Percentiles rank a stretch among this genome's conserved stretches.
phyloP scores from a whole-genome alignment of 1,140 invertebrate species.

The Olivierus martensii region DNA sequence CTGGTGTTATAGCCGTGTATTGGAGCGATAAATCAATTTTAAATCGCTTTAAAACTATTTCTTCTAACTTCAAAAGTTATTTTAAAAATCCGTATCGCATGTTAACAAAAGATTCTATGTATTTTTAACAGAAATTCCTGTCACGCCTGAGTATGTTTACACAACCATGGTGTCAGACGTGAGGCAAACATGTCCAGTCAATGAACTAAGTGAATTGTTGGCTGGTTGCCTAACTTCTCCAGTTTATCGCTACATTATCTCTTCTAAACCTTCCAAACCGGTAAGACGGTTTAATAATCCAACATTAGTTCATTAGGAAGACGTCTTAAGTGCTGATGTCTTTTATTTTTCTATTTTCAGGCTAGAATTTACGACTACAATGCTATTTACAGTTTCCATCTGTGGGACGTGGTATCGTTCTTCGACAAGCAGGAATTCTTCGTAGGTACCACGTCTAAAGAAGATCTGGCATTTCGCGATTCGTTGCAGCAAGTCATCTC shows the following conservation, averaged over 20 bases:
- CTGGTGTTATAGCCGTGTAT: too few relatives aligned
- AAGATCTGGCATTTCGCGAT: constrained; percentile 11
- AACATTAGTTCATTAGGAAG: too few relatives aligned
- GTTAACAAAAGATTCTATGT: too few relatives aligned
- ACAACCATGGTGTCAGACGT: constrained; percentile 19
- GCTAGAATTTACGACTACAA: constrained; percentile 14
- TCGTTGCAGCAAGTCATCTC: constrained; percentile 8
- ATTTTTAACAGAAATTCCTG: too few relatives aligned
- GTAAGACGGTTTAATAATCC: too few relatives aligned
- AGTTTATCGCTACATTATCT: constrained; percentile 16
- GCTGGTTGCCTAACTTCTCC: constrained; percentile 1
- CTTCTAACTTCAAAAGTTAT: too few relatives aligned
- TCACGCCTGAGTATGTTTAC: constrained; percentile 12
- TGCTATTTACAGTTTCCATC: constrained; percentile 13
- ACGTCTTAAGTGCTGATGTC: too few relatives aligned
- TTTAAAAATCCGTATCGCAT: too few relatives aligned
- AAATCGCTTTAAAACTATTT: too few relatives aligned
- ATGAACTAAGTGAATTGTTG: constrained; percentile 10
- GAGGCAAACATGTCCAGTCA: constrained; percentile 19
- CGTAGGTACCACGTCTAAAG: constrained; percentile 4
- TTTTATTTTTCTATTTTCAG: constrained; percentile 7
- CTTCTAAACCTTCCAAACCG: constrained; percentile 9
- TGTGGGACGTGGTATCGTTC: constrained; percentile 17
- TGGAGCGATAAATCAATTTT: too few relatives aligned
- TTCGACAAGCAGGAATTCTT: constrained; percentile 14